phyloP scores from a whole-genome alignment of 1,140 invertebrate genomes.

The Tetragnatha versicolor region DNA sequence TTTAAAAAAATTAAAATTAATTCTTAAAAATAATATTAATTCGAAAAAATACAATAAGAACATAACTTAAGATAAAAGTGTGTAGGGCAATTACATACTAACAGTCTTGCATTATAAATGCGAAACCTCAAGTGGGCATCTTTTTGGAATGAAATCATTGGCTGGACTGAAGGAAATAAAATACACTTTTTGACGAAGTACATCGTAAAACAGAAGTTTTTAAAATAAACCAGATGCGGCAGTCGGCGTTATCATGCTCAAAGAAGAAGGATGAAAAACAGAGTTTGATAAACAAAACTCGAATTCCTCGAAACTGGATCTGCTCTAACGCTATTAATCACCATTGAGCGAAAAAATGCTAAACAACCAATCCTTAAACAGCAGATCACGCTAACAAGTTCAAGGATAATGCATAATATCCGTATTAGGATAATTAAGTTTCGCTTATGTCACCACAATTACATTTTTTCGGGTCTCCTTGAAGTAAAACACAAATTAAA shows the following conservation, averaged over 20 bases:
- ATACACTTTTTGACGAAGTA: neutral
- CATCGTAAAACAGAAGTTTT: neutral
- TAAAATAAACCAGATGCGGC: too few species aligned
- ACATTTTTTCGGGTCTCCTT: neutral
- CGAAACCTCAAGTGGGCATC: too few species aligned
- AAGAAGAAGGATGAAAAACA: too few species aligned
- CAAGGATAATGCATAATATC: constrained; percentile 9
- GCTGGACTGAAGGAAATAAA: too few species aligned
- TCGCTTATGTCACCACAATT: neutral
- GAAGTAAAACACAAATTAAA: constrained; percentile 15
- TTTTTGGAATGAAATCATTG: too few species aligned
- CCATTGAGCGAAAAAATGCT: neutral
- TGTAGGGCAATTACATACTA: too few species aligned
- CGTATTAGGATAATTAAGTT: constrained; percentile 14
- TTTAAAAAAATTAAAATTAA: too few species aligned
- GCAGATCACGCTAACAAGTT: constrained; percentile 22
- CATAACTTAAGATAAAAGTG: too few species aligned
- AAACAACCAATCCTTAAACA: neutral
- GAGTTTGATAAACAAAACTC: constrained; percentile 10
- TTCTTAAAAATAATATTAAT: too few species aligned
- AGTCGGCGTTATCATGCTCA: too few species aligned
- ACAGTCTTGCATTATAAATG: too few species aligned
- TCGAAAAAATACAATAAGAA: too few species aligned
- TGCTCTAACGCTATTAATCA: constrained; percentile 15
- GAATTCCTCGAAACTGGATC: constrained; percentile 7